Evolutionary conservation across 2,888 invertebrate genomes (phyloP), one percentile per base, ranked within the genome.

Genomic region (Epistrophe grossulariae): DNA sequence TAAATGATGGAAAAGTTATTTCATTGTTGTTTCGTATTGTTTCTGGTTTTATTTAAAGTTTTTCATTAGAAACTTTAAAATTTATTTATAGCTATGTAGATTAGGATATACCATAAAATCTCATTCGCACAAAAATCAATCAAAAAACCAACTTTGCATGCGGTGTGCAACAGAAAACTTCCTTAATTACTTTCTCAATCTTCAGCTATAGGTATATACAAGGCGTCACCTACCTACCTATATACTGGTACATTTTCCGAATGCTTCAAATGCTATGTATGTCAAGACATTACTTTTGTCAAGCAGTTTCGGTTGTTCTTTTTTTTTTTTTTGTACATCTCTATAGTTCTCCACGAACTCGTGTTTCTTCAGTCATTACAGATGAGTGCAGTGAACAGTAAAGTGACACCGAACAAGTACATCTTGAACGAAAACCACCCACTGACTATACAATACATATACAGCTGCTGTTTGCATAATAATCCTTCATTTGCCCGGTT

Each of bases 301-400:
- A 60, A 38, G 60, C 7, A n/a, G 60, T 60, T 57, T 57, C n/a
- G 10, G 57, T 31, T 31, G 31, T 57, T 57, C 8, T 13, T 19
- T 19, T 40, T 38, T 60, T 17, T 13, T 4, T 35, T 1, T 31
- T 4, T 35, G 35, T 9, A 35, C 19, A 19, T 1, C 13, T 17
- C 38, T n/a, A 10, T n/a, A 13, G 38, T 9, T 7, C 15, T 60
- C 60, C 13, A 60, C 38, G 19, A 60, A 60, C 13, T 19, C 40
- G 31, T 19, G 11, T 40, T 60, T 40, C 13, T 40, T 60, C 31
- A 31, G 60, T 60, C 60, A 38, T 38, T 19, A 60, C 40, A 38
- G 60, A 60, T 60, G 60, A 60, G 40, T 60, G 60, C 60, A 60
- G 60, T 19, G 60, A 60, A 60, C 60, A 60, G 60, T 40, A 60